Evolutionary conservation across 2,113 vertebrate genomes (phyloP), one percentile per base, ranked within the genome.

Genomic region (Ophthalmolycus amberensis): DNA sequence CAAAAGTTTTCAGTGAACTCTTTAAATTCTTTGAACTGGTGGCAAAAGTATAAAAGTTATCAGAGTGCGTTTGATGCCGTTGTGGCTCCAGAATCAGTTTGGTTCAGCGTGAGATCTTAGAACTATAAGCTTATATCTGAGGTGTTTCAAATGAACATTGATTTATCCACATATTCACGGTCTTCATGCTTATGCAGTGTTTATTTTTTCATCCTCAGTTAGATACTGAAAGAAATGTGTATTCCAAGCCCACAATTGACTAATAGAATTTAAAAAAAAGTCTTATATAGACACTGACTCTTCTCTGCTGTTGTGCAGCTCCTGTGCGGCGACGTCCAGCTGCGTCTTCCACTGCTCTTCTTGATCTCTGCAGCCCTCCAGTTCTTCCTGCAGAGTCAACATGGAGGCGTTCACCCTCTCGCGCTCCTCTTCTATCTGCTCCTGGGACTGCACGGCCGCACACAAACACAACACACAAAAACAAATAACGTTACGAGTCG

Each of bases 341-440:
- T 97, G 95, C 54, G 59, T 94, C 89, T 93, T 96, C 97, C 97
- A 99, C 78, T 95, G 94, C 5, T 94, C 89, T 0, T 92, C 95
- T 87, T 97, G 95, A 68, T 96, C 95, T 0, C 90, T 84, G 72
- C 94, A 95, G 90, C 95, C 95, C 65, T 97, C 96, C 90, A 99
- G 94, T 89, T 98, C 96, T 16, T 92, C 92, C 91, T 97, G 96
- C 81, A 99, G 92, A 52, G 90, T 94, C 54, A 95, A 85, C 44
- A 99, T 90, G 10, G 96, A 93, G 0, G 89, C 15, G 4, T 95
- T 96, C 63, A 98, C 96, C 85, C 95, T 95, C 94, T 98, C 95
- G 63, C 94, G 93, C 94, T 99, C 97, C 0, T 95, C 93, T 82
- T 98, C 97, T 48, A 99, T 91, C 42, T 82, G 93, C 75, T 95